A percentile compares a stretch with the other conserved stretches of the same genome.
phyloP scores from a whole-genome alignment of 1,140 invertebrate species.

The Hetaerina americana region DNA sequence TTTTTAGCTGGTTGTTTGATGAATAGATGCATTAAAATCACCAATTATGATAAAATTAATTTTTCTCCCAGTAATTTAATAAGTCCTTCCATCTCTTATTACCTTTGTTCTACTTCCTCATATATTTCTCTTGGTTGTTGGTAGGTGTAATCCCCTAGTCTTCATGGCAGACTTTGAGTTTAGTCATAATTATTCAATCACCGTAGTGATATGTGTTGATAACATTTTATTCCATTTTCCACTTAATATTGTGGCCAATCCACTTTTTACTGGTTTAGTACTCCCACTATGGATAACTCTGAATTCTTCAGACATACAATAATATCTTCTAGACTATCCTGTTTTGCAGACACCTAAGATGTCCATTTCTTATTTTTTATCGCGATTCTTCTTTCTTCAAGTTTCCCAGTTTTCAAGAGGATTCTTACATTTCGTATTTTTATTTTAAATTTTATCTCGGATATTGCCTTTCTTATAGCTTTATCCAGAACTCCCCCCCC shows the following conservation, averaged over 20 bases:
- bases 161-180: constrained; percentile 3
- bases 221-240: constrained; percentile 9
- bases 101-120: neutral
- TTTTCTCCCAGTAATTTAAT: neutral
- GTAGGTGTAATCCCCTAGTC: constrained; percentile 3
- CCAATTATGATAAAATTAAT: neutral
- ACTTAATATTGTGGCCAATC: constrained; percentile 7
- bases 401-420: neutral
- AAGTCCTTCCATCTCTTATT: neutral
- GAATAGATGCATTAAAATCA: neutral
- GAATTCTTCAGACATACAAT: constrained; percentile 1
- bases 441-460: too few species aligned
- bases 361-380: constrained; percentile 6
- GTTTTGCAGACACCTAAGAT: constrained; percentile 8
- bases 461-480: too few species aligned
- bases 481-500: too few species aligned
- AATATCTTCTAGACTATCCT: constrained; percentile 4
- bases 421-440: too few species aligned
- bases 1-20: neutral
- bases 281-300: constrained; percentile 5
- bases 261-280: constrained; percentile 6
- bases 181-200: constrained; percentile 8
- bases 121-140: constrained; percentile 7
- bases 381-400: neutral
- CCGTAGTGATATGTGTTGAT: constrained; percentile 4